These are phyloP conservation scores for Strix aluco DNA, from an alignment of 2,113 vertebrate genomes.

Conservation along the genomic window DNA sequence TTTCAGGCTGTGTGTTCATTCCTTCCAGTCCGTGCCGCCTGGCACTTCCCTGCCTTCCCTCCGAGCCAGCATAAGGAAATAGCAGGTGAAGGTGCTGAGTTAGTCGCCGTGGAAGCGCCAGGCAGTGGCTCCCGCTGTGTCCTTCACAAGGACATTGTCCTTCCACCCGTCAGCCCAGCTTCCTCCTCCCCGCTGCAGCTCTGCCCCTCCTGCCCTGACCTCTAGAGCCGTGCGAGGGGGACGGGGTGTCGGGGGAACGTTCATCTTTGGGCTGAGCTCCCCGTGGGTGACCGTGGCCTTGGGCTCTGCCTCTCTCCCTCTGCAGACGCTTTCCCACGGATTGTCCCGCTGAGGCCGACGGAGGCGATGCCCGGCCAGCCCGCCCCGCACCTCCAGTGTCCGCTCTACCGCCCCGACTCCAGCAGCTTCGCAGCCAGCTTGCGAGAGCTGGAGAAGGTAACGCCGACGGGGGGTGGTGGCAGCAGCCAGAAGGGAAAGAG, in stretches of 20 bases:
- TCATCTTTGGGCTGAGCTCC: background rate
- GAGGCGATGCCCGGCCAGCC: constrained; percentile 71
- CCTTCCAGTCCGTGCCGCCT: background rate
- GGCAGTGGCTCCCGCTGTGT: background rate
- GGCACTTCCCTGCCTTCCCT: background rate
- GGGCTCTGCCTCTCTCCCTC: background rate
- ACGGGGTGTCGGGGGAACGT: background rate
- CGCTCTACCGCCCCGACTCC: constrained; percentile 85
- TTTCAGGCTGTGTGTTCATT: background rate
- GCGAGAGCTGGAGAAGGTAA: constrained; percentile 92
- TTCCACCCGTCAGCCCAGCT: background rate
- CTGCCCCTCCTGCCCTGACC: constrained; percentile 21
- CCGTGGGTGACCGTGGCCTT: background rate
- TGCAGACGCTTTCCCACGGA: constrained; percentile 87
- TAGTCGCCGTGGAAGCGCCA: constrained; percentile 48
- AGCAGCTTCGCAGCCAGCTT: constrained; percentile 94
- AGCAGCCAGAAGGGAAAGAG: background rate
- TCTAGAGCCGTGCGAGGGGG: background rate
- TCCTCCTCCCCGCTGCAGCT: constrained; percentile 22
- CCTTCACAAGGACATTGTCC: background rate
- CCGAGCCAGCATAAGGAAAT: accelerated
- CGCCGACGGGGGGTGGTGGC: accelerated
- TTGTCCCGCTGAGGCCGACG: constrained; percentile 74
- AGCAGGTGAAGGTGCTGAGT: constrained; percentile 47
- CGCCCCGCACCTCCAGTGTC: constrained; percentile 81